Evolutionary conservation across 2,888 invertebrate genomes (phyloP), one percentile per base, ranked within the genome.

Genomic region (Agrochola macilenta): DNA sequence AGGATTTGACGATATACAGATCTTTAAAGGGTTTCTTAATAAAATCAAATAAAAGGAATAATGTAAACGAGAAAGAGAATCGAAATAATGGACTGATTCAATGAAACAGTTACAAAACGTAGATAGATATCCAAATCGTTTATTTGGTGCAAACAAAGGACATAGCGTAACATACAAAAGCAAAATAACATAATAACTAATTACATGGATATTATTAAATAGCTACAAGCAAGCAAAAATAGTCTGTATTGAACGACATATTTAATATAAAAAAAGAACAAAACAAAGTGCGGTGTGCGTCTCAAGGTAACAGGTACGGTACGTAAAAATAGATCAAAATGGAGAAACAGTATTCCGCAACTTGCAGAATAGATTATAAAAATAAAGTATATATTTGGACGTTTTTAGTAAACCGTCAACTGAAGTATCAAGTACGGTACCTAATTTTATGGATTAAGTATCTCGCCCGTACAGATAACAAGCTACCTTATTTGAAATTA

Each of bases 401-500:
- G 9, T 43, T 7, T 11, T 43, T 43, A 43, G 9, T 43, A 43
- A 43, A 9, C 43, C 1, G 0, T n/a, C n/a, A n/a, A n/a, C 7
- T 46, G 11, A 60, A 66, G n/a, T 23, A 12, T 30, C 17, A 78
- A 81, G 9, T 54, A 35, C 17, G 26, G 9, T 14, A 39, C 43
- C 57, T 30, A 66, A 17, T 58, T 74, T 58, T 66, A 17, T 17
- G 17, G 5, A 65, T 81, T 52, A 23, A 11, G 1, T 52, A 9
- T 43, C 30, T n/a, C 3, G 23, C 8, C 3, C n/a, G 5, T 35
- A 54, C 17, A 23, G 35, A 81, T 74, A 74, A 49, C 11, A 43
- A 43, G 49, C 30, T 7, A 8, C 20, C 0, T 65, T 49, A 82
- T 63, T 63, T 57, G 17, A 57, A 82, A 58, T 64, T 8, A 76